Evolutionary conservation across 1,140 invertebrate genomes (phyloP), one percentile per base, ranked within the genome.

Genomic region (Olivierus martensii): DNA sequence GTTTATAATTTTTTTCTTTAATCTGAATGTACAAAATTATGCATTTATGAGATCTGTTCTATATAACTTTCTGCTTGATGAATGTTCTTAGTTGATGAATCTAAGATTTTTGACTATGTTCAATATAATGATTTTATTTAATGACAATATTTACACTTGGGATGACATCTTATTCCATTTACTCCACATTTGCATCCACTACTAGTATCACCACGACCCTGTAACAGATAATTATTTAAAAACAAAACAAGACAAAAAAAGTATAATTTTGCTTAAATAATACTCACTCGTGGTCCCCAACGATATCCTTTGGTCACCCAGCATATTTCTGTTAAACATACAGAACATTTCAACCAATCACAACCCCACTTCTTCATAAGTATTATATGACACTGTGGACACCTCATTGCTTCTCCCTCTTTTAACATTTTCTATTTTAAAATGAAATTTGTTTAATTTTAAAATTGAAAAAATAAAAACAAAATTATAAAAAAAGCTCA

Each of bases 321-420:
- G 66, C 90, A 95, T 37, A 94, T 92, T 71, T 94, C 89, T 9
- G 84, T 90, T 69, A 89, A 87, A 67, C 91, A 95, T 71, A 90
- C 87, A 1, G 85, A 84, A 68, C 91, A 95, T 48, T 83, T 77
- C 35, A 95, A 71, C 89, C 89, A 93, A 69, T 94, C 89, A 73
- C 91, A 95, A 22, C 91, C 90, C 80, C 84, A 89, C 72, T 91
- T 91, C 66, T 94, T 92, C 72, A 87, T 84, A 2, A 93, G 70
- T n/a, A 94, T 78, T 15, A 89, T 80, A 57, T 77, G 72, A 68
- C 87, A 93, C 47, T 81, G 79, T 3, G 87, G 87, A 72, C 87
- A 93, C 15, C 77, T 73, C 67, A 94, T 77, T 2, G 89, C 90
- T 71, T 92, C 84, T 1, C 89, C 88, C 42, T 79, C 73, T 28